phyloP scores from a whole-genome alignment of 2,113 vertebrate genomes.

The Xiphophorus couchianus region DNA sequence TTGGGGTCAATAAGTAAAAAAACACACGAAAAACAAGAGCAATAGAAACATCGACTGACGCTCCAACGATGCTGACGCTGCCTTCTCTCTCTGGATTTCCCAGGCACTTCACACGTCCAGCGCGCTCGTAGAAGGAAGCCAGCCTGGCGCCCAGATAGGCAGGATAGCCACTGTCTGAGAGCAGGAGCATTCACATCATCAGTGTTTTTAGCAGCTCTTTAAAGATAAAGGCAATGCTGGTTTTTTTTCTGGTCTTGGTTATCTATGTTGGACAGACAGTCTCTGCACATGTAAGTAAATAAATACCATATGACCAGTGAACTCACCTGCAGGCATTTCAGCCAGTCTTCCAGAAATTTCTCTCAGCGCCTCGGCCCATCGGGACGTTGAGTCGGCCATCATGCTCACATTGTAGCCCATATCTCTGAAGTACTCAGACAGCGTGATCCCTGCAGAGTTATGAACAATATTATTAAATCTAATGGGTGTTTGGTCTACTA shows the following conservation, averaged over 20 bases:
- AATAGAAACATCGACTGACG: slow-evolving; percentile 81
- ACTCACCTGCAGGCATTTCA: slow-evolving; percentile 97
- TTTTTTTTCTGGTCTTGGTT: background rate
- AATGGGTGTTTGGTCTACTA: background rate
- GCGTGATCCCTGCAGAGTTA: slow-evolving; percentile 87
- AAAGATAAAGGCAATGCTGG: background rate
- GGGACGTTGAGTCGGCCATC: slow-evolving; percentile 98
- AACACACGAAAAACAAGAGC: background rate
- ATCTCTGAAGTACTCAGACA: slow-evolving; percentile 97
- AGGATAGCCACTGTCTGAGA: slow-evolving; percentile 94
- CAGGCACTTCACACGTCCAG: slow-evolving; percentile 95
- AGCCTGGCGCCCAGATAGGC: slow-evolving; percentile 95
- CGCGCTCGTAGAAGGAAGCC: slow-evolving; percentile 96
- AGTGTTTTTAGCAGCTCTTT: background rate
- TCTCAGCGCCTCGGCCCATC: slow-evolving; percentile 97
- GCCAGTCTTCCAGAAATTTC: slow-evolving; percentile 97
- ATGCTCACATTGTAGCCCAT: slow-evolving; percentile 99
- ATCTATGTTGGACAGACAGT: background rate
- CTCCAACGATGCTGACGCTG: slow-evolving; percentile 98
- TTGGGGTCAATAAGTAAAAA: too few species aligned
- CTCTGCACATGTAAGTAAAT: background rate
- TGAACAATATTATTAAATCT: background rate
- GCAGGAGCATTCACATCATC: slow-evolving; percentile 7
- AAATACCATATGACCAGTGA: background rate
- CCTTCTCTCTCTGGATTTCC: slow-evolving; percentile 97